Conservation (phyloP, 1,140 invertebrate species). For the Meloidogyne exigua region DNA sequence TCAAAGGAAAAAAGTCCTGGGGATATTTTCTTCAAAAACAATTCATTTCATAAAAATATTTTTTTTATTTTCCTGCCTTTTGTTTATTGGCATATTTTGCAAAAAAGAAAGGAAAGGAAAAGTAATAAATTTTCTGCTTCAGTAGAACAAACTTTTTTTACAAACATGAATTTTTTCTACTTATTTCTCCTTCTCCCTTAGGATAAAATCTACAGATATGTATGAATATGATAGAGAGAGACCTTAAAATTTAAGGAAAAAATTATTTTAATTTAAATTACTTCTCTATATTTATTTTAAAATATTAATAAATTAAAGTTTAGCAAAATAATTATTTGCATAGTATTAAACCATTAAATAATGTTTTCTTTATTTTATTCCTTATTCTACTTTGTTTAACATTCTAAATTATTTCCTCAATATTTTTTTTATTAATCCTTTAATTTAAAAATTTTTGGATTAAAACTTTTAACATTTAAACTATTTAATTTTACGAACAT, state of each 20-base stretch:
- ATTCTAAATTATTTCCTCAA: no score
- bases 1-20: background rate
- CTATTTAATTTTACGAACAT: no score
- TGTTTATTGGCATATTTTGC: background rate
- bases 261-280: background rate
- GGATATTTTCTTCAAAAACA: background rate
- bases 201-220: background rate
- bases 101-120: background rate
- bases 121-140: slow-evolving; percentile 5
- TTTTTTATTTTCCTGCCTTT: background rate
- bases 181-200: background rate
- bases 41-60: background rate
- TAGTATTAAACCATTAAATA: no score
- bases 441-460: no score
- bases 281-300: no score
- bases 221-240: background rate
- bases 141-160: background rate
- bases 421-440: no score
- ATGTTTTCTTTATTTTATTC: no score
- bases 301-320: no score
- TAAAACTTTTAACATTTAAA: no score
- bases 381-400: no score
- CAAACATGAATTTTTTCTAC: background rate
- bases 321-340: no score
- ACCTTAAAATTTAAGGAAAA: background rate